phyloP scores from a whole-genome alignment of 2,797 vertebrate species.

The Bucorvus abyssinicus region DNA sequence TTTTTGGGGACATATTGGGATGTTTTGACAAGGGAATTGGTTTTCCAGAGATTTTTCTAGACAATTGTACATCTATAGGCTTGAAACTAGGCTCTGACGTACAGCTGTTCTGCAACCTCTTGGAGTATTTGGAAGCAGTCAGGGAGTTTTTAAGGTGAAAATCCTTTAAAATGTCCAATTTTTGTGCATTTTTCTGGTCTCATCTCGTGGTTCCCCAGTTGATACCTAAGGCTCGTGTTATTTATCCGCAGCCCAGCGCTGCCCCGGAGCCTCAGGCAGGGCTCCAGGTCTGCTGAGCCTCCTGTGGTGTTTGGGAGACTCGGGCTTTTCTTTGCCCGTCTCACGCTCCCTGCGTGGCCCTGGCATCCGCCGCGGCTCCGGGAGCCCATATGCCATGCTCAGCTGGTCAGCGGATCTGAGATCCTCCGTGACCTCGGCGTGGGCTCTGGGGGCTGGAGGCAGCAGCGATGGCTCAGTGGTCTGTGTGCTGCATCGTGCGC shows the following conservation, averaged over 20 bases:
- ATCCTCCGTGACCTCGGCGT: neutral
- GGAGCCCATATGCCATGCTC: conserved; percentile 14
- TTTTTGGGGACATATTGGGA: neutral
- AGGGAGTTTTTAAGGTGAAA: neutral
- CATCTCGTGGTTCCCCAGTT: neutral
- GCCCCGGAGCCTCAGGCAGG: neutral
- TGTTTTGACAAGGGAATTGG: neutral
- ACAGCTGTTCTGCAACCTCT: neutral
- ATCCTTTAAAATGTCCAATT: neutral
- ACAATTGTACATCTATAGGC: neutral
- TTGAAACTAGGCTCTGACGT: neutral
- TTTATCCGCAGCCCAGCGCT: fast-evolving
- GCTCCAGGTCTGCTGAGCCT: neutral
- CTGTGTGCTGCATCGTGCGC: fast-evolving
- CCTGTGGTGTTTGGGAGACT: neutral
- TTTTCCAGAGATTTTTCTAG: neutral
- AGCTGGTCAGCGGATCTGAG: neutral
- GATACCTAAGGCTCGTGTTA: fast-evolving
- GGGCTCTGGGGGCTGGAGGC: neutral
- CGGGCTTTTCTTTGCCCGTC: neutral
- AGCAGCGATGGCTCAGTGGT: fast-evolving
- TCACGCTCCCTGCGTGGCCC: conserved; percentile 33
- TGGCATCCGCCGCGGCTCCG: neutral
- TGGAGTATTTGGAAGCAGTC: neutral
- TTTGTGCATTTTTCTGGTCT: neutral